A percentile compares a stretch with the other conserved stretches of the same genome.
These are phyloP conservation scores for Drosophila ohnishii DNA, from an alignment of 1,140 invertebrate genomes.

Conservation along the genomic window DNA sequence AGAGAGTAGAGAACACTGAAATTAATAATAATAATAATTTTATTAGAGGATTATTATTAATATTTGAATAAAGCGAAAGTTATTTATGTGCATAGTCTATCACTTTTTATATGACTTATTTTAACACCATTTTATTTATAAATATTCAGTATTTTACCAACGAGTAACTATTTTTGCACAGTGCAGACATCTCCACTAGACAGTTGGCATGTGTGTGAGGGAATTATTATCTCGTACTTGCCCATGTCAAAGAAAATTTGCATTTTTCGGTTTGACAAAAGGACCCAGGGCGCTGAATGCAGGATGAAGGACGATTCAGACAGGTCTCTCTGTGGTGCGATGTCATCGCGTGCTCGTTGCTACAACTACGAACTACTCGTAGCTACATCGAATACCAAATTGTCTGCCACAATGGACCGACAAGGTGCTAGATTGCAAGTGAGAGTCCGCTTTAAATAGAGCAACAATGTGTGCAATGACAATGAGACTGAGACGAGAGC, in stretches of 20 bases:
- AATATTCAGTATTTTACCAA: neutral
- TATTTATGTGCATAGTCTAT: neutral
- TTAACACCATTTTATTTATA: no score
- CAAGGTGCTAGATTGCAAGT: slow-evolving; percentile 48
- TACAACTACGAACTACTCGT: slow-evolving; percentile 9
- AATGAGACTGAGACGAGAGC: slow-evolving; percentile 34
- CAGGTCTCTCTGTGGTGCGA: slow-evolving; percentile 41
- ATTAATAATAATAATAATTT: neutral
- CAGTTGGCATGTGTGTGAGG: slow-evolving; percentile 36
- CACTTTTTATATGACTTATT: neutral
- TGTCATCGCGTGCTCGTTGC: slow-evolving; percentile 30
- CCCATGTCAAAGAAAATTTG: slow-evolving; percentile 69
- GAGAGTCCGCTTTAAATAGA: slow-evolving; percentile 33
- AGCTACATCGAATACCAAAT: slow-evolving; percentile 44
- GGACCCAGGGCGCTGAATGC: slow-evolving; percentile 15
- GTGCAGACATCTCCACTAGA: slow-evolving; percentile 12
- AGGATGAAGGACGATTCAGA: slow-evolving; percentile 14
- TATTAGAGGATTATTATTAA: neutral
- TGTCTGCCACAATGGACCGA: slow-evolving; percentile 46
- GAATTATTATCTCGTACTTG: slow-evolving; percentile 70
- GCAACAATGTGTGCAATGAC: slow-evolving; percentile 36
- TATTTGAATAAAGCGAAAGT: neutral
- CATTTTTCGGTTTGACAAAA: slow-evolving; percentile 57
- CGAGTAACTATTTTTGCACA: neutral
- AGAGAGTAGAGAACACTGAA: neutral